phyloP scores from a whole-genome alignment of 2,888 invertebrate genomes.

The Thera britannica region DNA sequence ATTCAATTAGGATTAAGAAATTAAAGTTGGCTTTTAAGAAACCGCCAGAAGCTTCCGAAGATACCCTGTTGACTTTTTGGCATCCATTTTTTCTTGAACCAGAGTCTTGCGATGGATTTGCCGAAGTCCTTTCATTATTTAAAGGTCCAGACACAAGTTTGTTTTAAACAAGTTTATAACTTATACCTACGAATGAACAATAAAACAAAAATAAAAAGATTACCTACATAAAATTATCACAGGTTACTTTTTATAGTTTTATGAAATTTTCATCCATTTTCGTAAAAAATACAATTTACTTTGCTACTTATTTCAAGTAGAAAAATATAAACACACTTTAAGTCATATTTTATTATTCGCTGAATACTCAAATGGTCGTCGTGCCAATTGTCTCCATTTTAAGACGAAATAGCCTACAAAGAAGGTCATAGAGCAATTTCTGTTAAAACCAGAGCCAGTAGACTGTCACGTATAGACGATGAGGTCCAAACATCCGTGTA shows the following conservation, averaged over 20 bases:
- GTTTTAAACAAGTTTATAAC: background rate
- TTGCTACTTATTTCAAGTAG: background rate
- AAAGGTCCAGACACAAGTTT: background rate
- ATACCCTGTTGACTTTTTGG: constrained; percentile 16
- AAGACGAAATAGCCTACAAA: constrained; percentile 11
- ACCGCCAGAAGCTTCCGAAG: constrained; percentile 67
- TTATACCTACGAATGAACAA: too few relatives aligned
- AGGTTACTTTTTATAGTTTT: background rate
- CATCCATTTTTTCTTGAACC: background rate
- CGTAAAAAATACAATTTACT: background rate
- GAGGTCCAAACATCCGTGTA: constrained; percentile 32
- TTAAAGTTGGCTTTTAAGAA: constrained; percentile 72
- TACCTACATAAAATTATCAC: too few relatives aligned
- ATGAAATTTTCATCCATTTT: constrained; percentile 2
- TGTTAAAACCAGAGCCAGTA: background rate
- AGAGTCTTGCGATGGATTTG: background rate
- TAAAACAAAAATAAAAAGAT: too few relatives aligned
- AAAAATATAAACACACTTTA: background rate
- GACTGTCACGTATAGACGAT: constrained; percentile 37
- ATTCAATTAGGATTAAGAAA: constrained; percentile 84
- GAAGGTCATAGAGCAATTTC: constrained; percentile 26
- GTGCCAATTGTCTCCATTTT: constrained; percentile 25
- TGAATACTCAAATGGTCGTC: constrained; percentile 7
- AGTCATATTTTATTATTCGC: constrained; percentile 22
- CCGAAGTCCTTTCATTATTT: background rate